phyloP scores from a whole-genome alignment of 2,888 invertebrate species.

The Diadegma fenestrale region DNA sequence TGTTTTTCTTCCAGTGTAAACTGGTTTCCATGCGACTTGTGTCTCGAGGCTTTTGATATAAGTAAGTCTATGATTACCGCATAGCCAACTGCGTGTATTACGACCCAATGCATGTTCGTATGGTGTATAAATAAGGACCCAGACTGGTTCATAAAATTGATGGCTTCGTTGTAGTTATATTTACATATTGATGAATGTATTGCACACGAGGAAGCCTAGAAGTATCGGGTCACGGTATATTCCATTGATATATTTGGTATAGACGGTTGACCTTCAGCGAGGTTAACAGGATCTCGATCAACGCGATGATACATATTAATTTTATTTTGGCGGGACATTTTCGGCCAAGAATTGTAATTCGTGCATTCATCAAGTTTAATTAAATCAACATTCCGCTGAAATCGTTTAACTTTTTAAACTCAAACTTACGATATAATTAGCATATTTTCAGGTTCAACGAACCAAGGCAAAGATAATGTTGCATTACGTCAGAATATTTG shows the following conservation, averaged over 20 bases:
- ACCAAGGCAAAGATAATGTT: background rate
- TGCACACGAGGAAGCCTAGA: background rate
- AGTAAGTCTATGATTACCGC: background rate
- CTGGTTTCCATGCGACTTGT: slow-evolving; percentile 42
- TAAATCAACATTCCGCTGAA: background rate
- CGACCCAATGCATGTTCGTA: background rate
- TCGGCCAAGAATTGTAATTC: background rate
- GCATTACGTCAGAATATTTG: background rate
- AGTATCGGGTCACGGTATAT: slow-evolving; percentile 14
- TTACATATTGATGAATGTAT: slow-evolving; percentile 29
- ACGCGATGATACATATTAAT: slow-evolving; percentile 21
- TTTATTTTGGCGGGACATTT: slow-evolving; percentile 11
- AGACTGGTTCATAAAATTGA: slow-evolving; percentile 50
- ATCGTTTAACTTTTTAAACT: slow-evolving; percentile 7
- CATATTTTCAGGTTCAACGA: slow-evolving; percentile 1
- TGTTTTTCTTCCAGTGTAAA: slow-evolving; percentile 22
- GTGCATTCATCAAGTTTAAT: background rate
- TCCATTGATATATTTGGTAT: slow-evolving; percentile 6
- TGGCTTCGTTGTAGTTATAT: slow-evolving; percentile 26
- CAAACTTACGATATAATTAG: background rate
- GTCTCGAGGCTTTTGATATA: slow-evolving; percentile 20
- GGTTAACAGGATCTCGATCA: slow-evolving; percentile 32
- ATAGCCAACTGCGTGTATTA: background rate
- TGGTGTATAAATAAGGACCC: background rate
- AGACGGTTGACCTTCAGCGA: slow-evolving; percentile 32